phyloP scores from a whole-genome alignment of 2,888 invertebrate species.

The Eutolmus rufibarbis region DNA sequence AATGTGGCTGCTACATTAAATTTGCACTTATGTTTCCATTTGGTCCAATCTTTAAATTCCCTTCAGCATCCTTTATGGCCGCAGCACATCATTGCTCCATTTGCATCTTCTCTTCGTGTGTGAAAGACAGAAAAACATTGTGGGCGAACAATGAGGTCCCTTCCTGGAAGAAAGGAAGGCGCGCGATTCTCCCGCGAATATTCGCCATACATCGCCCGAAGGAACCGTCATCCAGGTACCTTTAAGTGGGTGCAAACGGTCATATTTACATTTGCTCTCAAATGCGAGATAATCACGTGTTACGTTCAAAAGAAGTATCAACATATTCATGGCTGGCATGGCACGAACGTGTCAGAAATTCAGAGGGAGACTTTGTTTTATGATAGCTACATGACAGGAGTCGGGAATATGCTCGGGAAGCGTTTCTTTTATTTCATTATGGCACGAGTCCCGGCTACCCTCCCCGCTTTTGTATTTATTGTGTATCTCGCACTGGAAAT shows the following conservation, averaged over 20 bases:
- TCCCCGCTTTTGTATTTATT: background rate
- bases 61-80: background rate
- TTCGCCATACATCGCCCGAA: background rate
- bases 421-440: slow-evolving; percentile 26
- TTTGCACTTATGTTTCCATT: background rate
- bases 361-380: slow-evolving; percentile 46
- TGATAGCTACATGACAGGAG: slow-evolving; percentile 47
- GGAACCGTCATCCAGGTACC: background rate
- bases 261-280: slow-evolving; percentile 28
- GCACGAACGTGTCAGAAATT: slow-evolving; percentile 47
- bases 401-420: background rate
- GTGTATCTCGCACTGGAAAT: background rate
- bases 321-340: slow-evolving; percentile 46
- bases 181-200: background rate
- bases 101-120: background rate
- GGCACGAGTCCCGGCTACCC: background rate
- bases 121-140: background rate
- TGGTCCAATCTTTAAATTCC: background rate
- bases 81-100: slow-evolving; percentile 19
- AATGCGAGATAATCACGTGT: slow-evolving; percentile 34
- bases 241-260: slow-evolving; percentile 29
- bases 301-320: slow-evolving; percentile 38
- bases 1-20: background rate
- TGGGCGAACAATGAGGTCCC: background rate
- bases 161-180: background rate